phyloP scores from a whole-genome alignment of 2,888 invertebrate genomes.

The Eupithecia inturbata region DNA sequence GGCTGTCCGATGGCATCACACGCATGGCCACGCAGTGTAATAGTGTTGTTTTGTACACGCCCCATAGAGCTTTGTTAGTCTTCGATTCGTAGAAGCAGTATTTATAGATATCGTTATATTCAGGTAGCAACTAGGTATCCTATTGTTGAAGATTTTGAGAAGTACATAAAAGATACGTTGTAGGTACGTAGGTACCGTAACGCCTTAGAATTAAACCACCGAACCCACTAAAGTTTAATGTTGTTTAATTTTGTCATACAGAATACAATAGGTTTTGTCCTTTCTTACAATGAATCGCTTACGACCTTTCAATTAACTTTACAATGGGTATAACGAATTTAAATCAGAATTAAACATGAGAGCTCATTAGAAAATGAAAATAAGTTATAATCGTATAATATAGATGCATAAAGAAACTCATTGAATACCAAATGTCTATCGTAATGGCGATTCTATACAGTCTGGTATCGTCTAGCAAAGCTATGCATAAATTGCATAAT shows the following conservation, averaged over 20 bases:
- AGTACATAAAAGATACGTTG: neutral
- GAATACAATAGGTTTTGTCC: neutral
- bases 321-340: neutral
- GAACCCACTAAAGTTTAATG: neutral
- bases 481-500: neutral
- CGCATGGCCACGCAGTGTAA: slow-evolving; percentile 50
- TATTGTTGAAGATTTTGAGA: neutral
- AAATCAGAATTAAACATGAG: neutral
- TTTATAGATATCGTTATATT: neutral
- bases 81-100: neutral
- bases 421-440: slow-evolving; percentile 3
- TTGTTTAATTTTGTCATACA: neutral
- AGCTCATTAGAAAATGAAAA: neutral
- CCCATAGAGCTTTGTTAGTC: slow-evolving; percentile 8
- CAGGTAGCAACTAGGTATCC: neutral
- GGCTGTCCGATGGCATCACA: slow-evolving; percentile 51
- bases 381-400: no score
- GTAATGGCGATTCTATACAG: neutral
- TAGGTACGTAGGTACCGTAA: neutral
- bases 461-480: neutral
- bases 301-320: neutral
- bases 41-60: slow-evolving; percentile 41
- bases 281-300: neutral
- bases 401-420: neutral
- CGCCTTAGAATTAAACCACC: neutral